phyloP scores from a whole-genome alignment of 2,797 vertebrate genomes.

The Pogonophryne albipinna region DNA sequence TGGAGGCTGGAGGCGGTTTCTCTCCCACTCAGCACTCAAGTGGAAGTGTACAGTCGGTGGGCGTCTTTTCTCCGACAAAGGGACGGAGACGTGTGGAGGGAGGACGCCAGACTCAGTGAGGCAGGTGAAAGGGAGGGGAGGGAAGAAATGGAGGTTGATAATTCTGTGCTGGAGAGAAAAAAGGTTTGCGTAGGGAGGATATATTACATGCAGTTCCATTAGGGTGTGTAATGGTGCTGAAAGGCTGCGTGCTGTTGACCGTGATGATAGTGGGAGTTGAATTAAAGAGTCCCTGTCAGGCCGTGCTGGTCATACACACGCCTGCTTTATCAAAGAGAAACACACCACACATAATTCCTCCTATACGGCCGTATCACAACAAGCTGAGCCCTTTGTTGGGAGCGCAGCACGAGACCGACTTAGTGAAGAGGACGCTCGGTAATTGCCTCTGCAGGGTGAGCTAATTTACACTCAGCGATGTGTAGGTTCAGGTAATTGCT shows the following conservation, averaged over 20 bases:
- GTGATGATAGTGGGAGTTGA: constrained; percentile 63
- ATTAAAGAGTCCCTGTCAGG: constrained; percentile 70
- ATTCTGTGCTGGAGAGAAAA: constrained; percentile 46
- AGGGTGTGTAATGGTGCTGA: constrained; percentile 81
- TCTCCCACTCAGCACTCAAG: constrained; percentile 69
- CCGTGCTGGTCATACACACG: constrained; percentile 32
- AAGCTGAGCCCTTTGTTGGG: constrained; percentile 26
- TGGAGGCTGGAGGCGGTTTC: constrained; percentile 43
- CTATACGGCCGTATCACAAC: constrained; percentile 6
- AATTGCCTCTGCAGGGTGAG: constrained; percentile 41
- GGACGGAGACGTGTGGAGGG: constrained; percentile 20
- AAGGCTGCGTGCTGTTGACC: constrained; percentile 72
- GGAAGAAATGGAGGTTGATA: constrained; percentile 42
- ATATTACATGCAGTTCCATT: constrained; percentile 76
- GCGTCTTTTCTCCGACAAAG: constrained; percentile 47
- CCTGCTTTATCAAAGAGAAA: constrained; percentile 36
- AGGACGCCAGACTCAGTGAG: constrained; percentile 28
- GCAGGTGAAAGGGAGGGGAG: constrained; percentile 35
- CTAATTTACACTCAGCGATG: constrained; percentile 20
- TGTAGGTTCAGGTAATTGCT: constrained; percentile 45
- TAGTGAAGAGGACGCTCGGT: constrained; percentile 23
- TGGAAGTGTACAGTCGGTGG: constrained; percentile 56
- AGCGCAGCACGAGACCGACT: constrained; percentile 19
- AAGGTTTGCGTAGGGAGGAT: constrained; percentile 68
- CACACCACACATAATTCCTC: constrained; percentile 18